Base-by-base conservation (phyloP, 2,888 invertebrate species). In the Rotaria socialis region DNA sequence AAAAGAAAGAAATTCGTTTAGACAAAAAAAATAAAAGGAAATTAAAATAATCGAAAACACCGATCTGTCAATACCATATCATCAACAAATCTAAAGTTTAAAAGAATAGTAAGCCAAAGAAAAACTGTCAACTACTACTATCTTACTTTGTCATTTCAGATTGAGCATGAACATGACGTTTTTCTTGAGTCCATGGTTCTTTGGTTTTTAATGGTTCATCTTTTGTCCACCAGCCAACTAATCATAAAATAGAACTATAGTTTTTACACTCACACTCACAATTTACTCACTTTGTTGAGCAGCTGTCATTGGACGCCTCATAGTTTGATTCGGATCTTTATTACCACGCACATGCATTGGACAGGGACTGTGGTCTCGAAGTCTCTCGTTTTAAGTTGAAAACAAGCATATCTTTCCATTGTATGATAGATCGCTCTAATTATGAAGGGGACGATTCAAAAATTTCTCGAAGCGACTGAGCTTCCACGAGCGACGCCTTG, bases 61-160 rank as follows among this genome's bases (percentile, higher is more conserved):
- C 89, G 88, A 88, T 90, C 89, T n/a, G 90, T 89, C n/a, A 90
- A 86, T 24, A 88, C 88, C 90, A 90, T 90, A 86, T 89, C 89
- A 87, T 90, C 89, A n/a, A 90, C 90, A 89, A 90, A 90, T 88
- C 90, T 90, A 87, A 87, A 87, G 87, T 86, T 85, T 52, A 16
- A 6, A 86, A 52, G 52, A 35, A 16, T 11, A 52, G 16, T 16
- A 52, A 52, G 16, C 0, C 14, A 52, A 35, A 35, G 2, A 35
- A 35, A 35, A 35, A 35, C 35, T 35, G 35, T 35, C 35, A 35
- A 35, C 35, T 35, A 35, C 2, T 35, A 35, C 35, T 35, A 35
- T 35, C 88, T 85, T 88, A 91, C 91, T 89, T 90, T 85, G 90
- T 90, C 90, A 91, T 91, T 89, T 90, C 90, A 88, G 90, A 90